phyloP scores from a whole-genome alignment of 1,140 invertebrate genomes.

The Chionoecetes opilio region DNA sequence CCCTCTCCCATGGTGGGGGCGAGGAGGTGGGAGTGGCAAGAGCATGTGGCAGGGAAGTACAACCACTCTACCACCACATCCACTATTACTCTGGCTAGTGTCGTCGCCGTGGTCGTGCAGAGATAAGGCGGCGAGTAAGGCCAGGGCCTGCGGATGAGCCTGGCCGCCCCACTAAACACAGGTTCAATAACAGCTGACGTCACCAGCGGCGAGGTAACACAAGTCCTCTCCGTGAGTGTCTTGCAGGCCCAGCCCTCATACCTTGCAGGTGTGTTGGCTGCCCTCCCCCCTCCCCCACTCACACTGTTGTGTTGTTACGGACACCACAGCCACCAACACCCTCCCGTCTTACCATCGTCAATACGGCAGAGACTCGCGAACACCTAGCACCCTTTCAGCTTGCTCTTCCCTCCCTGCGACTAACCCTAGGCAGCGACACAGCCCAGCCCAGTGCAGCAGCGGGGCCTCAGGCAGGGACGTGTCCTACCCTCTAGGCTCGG shows the following conservation, averaged over 20 bases:
- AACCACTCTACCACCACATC: neutral
- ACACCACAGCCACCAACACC: neutral
- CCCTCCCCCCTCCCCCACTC: neutral
- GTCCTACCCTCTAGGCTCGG: neutral
- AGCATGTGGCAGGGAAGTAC: neutral
- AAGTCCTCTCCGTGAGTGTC: neutral
- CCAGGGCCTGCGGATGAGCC: neutral
- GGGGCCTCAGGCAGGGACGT: neutral
- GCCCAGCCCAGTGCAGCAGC: neutral
- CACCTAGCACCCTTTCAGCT: neutral
- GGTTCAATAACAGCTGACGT: slow-evolving; percentile 28
- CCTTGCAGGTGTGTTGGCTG: neutral
- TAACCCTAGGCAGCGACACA: neutral
- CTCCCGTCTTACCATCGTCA: neutral
- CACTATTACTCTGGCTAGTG: neutral
- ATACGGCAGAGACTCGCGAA: too few relatives aligned
- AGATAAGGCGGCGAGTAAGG: neutral
- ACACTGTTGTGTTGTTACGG: neutral
- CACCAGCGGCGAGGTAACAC: neutral
- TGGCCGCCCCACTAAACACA: neutral
- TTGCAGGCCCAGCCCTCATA: neutral
- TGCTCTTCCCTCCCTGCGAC: neutral
- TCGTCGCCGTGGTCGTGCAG: neutral
- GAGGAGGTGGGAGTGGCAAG: neutral
- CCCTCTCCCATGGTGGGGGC: neutral